A percentile compares a stretch with the other conserved stretches of the same genome.
These are phyloP conservation scores for Lasioglossum villosulum DNA, from an alignment of 2,888 invertebrate genomes.

Conservation along the genomic window DNA sequence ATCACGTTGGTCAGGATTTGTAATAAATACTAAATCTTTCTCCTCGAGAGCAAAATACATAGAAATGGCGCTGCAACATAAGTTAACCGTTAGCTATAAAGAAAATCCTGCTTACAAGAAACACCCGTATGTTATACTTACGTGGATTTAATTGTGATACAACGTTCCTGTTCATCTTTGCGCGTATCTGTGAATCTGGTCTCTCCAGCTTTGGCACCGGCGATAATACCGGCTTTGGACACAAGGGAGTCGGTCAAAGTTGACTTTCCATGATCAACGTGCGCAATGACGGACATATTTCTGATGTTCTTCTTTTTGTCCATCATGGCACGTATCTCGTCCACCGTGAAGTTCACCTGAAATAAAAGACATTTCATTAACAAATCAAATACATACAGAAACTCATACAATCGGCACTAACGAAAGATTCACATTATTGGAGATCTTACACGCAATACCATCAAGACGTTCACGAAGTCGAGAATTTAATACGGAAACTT, in stretches of 20 bases:
- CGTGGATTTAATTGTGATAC: slow-evolving; percentile 99
- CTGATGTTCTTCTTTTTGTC: slow-evolving; percentile 99
- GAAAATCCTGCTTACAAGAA: background rate
- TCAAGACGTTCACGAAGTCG: slow-evolving; percentile 10
- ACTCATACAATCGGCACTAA: background rate
- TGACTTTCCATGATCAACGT: slow-evolving; percentile 99
- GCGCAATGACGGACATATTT: slow-evolving; percentile 99
- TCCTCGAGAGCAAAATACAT: slow-evolving; percentile 99
- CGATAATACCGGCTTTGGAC: slow-evolving; percentile 99
- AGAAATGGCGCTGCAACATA: slow-evolving; percentile 94
- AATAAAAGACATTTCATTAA: slow-evolving; percentile 65
- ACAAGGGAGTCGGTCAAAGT: slow-evolving; percentile 99
- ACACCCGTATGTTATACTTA: slow-evolving; percentile 86
- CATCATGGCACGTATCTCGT: slow-evolving; percentile 99
- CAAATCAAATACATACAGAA: background rate
- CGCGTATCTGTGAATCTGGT: slow-evolving; percentile 99
- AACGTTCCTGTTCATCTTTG: slow-evolving; percentile 99
- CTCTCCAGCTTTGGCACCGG: slow-evolving; percentile 99
- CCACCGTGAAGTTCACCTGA: slow-evolving; percentile 99
- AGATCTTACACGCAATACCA: slow-evolving; percentile 2
- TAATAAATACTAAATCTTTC: slow-evolving; percentile 97
- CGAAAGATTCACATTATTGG: background rate
- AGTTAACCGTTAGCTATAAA: slow-evolving; percentile 19
- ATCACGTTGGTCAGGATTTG: slow-evolving; percentile 95
- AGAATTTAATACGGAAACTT: background rate